Conservation (phyloP, 2,113 vertebrate species). For the Pundamilia nyererei region DNA sequence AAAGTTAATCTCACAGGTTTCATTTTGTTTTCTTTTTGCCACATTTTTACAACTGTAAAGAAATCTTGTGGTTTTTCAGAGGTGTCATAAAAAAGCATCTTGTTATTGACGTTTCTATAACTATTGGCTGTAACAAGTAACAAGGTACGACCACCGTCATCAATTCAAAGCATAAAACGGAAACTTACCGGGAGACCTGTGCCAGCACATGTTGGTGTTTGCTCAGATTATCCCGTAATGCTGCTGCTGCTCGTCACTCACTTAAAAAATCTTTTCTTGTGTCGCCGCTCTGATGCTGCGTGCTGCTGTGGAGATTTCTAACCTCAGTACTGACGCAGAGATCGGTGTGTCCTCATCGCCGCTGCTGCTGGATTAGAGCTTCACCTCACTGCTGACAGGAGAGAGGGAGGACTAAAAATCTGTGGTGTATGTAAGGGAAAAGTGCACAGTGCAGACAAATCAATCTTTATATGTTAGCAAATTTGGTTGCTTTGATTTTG, state of each 20-base stretch:
- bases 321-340: not conserved
- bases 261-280: not conserved
- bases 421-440: not conserved
- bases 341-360: not conserved
- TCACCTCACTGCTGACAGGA: not conserved
- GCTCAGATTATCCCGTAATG: not conserved
- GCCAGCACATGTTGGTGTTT: not conserved
- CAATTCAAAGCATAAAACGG: not conserved
- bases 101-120: not conserved
- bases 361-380: constrained; percentile 40
- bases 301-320: not conserved
- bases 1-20: not conserved
- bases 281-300: not conserved
- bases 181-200: constrained; percentile 15
- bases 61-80: not conserved
- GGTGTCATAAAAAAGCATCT: not conserved
- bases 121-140: not conserved
- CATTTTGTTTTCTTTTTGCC: not conserved
- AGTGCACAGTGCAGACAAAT: not conserved
- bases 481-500: not conserved
- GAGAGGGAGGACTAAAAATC: not conserved
- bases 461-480: not conserved
- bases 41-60: not conserved
- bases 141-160: rapidly evolving
- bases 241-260: not conserved